Percentiles rank a stretch among this genome's conserved stretches.
phyloP scores from a whole-genome alignment of 2,888 invertebrate species.

The Malthinus seriepunctatus region DNA sequence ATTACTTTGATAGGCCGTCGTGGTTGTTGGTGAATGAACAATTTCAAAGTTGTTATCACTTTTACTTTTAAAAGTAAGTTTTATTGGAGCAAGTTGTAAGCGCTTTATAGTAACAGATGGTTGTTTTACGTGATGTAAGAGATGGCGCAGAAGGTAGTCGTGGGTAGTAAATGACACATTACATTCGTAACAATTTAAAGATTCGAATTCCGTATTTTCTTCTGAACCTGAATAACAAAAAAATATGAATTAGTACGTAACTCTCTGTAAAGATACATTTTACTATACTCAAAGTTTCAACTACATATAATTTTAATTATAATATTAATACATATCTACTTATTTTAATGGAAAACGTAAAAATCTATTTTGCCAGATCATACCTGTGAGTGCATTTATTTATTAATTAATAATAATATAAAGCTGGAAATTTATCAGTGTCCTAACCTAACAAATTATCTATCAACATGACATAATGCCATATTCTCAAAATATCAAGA shows the following conservation, averaged over 20 bases:
- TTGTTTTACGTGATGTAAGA: constrained; percentile 61
- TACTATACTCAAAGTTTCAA: too few relatives aligned
- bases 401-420: too few relatives aligned
- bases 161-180: constrained; percentile 56
- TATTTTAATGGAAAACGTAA: too few relatives aligned
- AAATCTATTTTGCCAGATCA: too few relatives aligned
- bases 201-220: constrained; percentile 30
- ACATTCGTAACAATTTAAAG: constrained; percentile 58
- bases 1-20: constrained; percentile 10
- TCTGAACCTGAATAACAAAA: background rate
- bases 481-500: too few relatives aligned
- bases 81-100: constrained; percentile 57
- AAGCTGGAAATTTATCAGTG: too few relatives aligned
- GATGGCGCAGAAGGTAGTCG: constrained; percentile 58
- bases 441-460: too few relatives aligned
- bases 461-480: too few relatives aligned
- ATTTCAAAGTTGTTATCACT: constrained; percentile 49
- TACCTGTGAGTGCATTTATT: too few relatives aligned
- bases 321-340: too few relatives aligned
- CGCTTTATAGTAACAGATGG: constrained; percentile 57
- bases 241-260: background rate
- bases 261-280: too few relatives aligned
- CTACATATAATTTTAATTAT: too few relatives aligned
- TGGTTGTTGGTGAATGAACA: constrained; percentile 41
- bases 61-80: constrained; percentile 54